Conservation (phyloP, 2,888 invertebrate genomes). For the Epiblema foenella region DNA sequence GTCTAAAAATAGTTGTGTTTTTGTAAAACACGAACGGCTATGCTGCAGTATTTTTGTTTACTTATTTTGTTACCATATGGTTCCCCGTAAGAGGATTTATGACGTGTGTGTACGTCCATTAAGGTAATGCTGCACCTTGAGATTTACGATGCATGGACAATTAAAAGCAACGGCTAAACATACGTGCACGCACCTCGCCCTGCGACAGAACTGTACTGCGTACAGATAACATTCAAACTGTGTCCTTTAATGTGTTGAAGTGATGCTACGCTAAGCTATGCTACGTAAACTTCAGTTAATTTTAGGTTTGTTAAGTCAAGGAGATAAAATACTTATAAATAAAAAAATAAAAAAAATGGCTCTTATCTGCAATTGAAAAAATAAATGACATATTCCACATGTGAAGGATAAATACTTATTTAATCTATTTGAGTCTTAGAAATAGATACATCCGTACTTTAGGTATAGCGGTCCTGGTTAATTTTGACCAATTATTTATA, state of each 20-base stretch:
- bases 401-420: no score
- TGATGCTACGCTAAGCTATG: constrained; percentile 1
- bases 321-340: no score
- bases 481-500: no score
- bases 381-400: no score
- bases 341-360: no score
- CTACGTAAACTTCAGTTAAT: background rate
- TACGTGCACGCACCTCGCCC: constrained; percentile 54
- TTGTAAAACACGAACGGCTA: constrained; percentile 46
- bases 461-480: no score
- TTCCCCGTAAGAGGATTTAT: constrained; percentile 57
- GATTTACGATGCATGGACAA: constrained; percentile 60
- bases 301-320: no score
- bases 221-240: constrained; percentile 55
- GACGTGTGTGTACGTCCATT: constrained; percentile 55
- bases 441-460: no score
- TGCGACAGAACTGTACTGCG: constrained; percentile 52
- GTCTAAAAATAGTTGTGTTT: constrained; percentile 39
- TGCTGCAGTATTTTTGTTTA: constrained; percentile 55
- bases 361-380: no score
- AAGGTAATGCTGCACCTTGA: constrained; percentile 57
- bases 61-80: constrained; percentile 60
- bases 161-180: constrained; percentile 63
- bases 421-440: no score
- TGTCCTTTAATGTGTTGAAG: constrained; percentile 58